Conservation (phyloP, 1,140 invertebrate genomes). For the Zaprionus africanus region DNA sequence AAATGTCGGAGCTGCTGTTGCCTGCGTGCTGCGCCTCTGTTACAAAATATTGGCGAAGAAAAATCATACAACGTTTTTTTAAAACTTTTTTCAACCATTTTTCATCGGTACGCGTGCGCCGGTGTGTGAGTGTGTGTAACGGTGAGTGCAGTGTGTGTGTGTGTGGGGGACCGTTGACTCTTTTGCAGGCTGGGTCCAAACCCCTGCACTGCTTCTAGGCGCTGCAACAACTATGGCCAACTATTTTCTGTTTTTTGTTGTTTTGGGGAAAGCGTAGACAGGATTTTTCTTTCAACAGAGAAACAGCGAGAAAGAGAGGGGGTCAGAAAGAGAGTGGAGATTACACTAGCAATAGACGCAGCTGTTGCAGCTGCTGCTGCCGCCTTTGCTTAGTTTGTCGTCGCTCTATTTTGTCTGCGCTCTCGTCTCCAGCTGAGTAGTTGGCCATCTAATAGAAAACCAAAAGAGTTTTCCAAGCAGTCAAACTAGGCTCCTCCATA, state of each 20-base stretch:
- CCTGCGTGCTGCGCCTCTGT: conserved; percentile 72
- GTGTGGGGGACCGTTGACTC: not conserved
- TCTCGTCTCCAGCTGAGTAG: conserved; percentile 32
- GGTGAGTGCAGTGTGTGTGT: conserved; percentile 6
- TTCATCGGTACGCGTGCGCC: conserved; percentile 67
- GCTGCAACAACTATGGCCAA: not conserved
- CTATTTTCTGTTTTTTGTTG: conserved; percentile 53
- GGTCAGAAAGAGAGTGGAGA: not conserved
- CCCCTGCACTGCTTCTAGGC: conserved; percentile 4
- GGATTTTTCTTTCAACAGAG: conserved; percentile 61
- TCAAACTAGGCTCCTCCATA: conserved; percentile 67
- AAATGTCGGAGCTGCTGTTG: conserved; percentile 48
- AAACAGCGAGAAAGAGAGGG: not conserved
- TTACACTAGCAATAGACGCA: conserved; percentile 57
- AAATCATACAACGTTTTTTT: conserved; percentile 84
- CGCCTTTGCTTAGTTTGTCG: conserved; percentile 39
- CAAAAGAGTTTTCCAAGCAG: conserved; percentile 76
- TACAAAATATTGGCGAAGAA: conserved; percentile 85
- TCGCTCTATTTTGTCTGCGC: conserved; percentile 53
- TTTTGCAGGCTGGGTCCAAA: not conserved
- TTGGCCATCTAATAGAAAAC: conserved; percentile 64
- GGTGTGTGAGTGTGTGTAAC: conserved; percentile 31
- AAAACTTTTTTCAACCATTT: conserved; percentile 82
- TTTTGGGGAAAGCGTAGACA: conserved; percentile 63
- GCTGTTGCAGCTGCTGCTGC: conserved; percentile 39